Percentiles rank a stretch among this genome's conserved stretches.
Evolutionary conservation across 2,888 invertebrate species (phyloP).

Genomic region (Drosophila greeni): DNA sequence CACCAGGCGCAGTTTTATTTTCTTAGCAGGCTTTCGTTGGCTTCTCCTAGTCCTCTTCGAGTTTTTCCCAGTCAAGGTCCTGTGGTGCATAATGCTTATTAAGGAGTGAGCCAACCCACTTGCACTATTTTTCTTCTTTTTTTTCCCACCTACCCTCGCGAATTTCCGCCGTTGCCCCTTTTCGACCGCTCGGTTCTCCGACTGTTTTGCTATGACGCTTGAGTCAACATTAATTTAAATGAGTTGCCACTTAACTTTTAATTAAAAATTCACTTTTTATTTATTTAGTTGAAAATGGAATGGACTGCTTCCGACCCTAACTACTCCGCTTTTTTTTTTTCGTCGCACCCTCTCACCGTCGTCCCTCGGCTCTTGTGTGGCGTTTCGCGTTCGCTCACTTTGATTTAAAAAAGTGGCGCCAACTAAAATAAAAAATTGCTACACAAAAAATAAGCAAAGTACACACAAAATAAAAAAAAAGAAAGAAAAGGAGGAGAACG

Average conservation of each 20-base stretch:
- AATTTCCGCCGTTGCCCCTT: not conserved
- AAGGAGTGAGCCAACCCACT: constrained; percentile 20
- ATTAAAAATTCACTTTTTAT: constrained; percentile 76
- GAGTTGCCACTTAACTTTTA: constrained; percentile 77
- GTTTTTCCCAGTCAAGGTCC: constrained; percentile 23
- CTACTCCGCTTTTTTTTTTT: not conserved
- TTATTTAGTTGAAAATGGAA: constrained; percentile 70
- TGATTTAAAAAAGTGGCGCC: constrained; percentile 64
- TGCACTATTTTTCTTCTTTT: constrained; percentile 9
- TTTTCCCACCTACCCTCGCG: constrained; percentile 10
- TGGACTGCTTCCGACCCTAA: constrained; percentile 50
- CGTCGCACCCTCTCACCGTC: not conserved
- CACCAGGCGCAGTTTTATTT: not conserved
- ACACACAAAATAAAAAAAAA: constrained; percentile 8
- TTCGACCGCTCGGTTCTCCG: constrained; percentile 49
- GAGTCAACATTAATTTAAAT: constrained; percentile 76
- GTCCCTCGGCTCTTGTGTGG: constrained; percentile 45
- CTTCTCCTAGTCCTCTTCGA: not conserved
- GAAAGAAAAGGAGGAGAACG: constrained; percentile 25
- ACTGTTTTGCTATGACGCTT: constrained; percentile 73
- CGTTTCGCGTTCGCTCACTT: constrained; percentile 49
- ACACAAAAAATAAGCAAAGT: constrained; percentile 27
- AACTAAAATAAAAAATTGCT: constrained; percentile 63
- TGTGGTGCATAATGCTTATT: constrained; percentile 34
- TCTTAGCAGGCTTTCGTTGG: not conserved